Evolutionary conservation across 2,113 vertebrate species (phyloP), one percentile per base, ranked within the genome.

Genomic region (Erythrolamprus reginae): DNA sequence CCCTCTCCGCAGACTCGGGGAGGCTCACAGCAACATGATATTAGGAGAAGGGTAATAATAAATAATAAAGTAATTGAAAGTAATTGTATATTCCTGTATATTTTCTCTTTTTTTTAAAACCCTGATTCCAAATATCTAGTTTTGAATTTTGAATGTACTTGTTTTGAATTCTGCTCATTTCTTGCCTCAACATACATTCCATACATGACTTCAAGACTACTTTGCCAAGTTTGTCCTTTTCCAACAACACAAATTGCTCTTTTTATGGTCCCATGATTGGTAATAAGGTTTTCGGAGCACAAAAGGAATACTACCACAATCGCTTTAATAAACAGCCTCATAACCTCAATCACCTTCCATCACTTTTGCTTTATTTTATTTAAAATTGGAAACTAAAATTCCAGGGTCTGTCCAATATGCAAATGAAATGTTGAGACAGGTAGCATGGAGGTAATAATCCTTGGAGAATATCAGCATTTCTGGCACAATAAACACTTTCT

Each of bases 401-500:
- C 19, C 65, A 84, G 94, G 90, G 93, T 90, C 93, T 94, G 56
- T 91, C 89, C 88, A 95, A 92, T 93, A 13, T 84, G n/a, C 38
- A 93, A 90, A 92, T 92, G 88, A 89, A 55, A n/a, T 91, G 55
- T 55, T 65, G 88, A 53, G 33, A 87, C 92, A 93, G 89, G 56
- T 8, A 24, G 91, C 56, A 89, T 87, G 84, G 92, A 94, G 70
- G 88, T 0, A 10, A 92, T 89, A 13, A 15, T 33, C 51, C 90
- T 90, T 94, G 93, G 90, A 92, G 95, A 96, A 93, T n/a, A n/a
- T 92, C 88, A 94, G 83, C 90, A 93, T 94, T 86, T 95, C 93
- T 94, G 92, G 91, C 92, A 96, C 97, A 97, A 97, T 97, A 97
- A 97, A 97, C 96, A 96, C 94, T 90, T 10, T 93, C 82, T 61